Percentiles rank a stretch among this genome's conserved stretches.
These are phyloP conservation scores for Caenorhabditis elegans DNA, from an alignment of 1,140 invertebrate species.

Conservation along the genomic window WBcel235 BX284604.4:8176001-8176500, in stretches of 20 bases:
- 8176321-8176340: not conserved
- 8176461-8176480: no score
- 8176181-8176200: not conserved
- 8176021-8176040: not conserved
- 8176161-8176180: not conserved
- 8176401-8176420: not conserved
- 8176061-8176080: not conserved
- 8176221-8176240: not conserved
- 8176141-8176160: not conserved
- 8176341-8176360: not conserved
- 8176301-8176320: not conserved
- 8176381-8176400: no score
- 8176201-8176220: constrained; percentile 13
- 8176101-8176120: constrained; percentile 27
- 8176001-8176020: not conserved
- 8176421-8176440: not conserved
- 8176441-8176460: no score
- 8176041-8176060: constrained; percentile 1
- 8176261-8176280: not conserved
- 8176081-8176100: constrained; percentile 7
- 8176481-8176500: no score
- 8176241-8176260: not conserved
- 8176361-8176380: no score
- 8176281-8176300: not conserved
- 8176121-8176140: constrained; percentile 15